A percentile compares a stretch with the other conserved stretches of the same genome.
phyloP scores from a whole-genome alignment of 2,797 vertebrate species.

The Gymnothorax javanicus region DNA sequence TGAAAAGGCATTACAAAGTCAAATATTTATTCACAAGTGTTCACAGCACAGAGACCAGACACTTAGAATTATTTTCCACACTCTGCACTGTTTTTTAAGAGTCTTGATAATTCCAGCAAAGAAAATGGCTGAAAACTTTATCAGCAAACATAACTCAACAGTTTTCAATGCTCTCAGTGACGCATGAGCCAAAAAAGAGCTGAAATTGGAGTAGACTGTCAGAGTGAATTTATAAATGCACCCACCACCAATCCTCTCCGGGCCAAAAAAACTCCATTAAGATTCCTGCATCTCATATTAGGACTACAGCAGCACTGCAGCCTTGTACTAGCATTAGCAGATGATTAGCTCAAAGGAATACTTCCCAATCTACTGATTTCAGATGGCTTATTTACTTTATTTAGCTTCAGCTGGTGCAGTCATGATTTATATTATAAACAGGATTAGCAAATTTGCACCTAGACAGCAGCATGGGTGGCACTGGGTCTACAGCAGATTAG shows the following conservation, averaged over 20 bases:
- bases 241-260: background rate
- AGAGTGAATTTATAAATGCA: no score
- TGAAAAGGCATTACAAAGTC: no score
- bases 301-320: background rate
- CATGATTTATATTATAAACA: background rate
- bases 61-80: no score
- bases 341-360: background rate
- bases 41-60: no score
- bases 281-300: background rate
- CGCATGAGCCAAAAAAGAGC: no score
- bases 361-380: background rate
- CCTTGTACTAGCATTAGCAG: background rate
- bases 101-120: no score
- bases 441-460: background rate
- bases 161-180: no score
- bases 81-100: no score
- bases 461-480: background rate
- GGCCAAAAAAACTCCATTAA: background rate
- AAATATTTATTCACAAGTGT: no score
- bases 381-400: background rate
- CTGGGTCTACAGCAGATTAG: background rate
- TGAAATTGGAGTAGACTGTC: no score
- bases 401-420: background rate
- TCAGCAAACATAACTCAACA: no score
- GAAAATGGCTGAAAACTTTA: no score